Evolutionary conservation across 2,797 vertebrate genomes (phyloP), one percentile per base, ranked within the genome.

Genomic region (Danio jaintianensis): DNA sequence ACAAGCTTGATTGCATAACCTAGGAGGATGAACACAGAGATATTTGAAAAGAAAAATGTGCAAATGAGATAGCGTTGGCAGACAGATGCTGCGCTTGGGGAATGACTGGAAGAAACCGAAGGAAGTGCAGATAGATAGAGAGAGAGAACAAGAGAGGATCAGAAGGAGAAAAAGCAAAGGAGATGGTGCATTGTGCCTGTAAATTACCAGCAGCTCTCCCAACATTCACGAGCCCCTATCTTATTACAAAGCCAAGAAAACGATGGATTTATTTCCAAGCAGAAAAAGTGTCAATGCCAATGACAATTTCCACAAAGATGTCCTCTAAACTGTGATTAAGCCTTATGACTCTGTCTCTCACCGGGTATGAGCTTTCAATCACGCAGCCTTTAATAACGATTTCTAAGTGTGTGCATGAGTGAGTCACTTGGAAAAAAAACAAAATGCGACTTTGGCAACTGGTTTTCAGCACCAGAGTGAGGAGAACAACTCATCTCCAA

Each of bases 351-450:
- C 70, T 61, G 58, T 63, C 82, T 85, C 80, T 84, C 87, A 38
- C 15, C 8, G 42, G 62, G 79, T 84, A 83, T 75, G 86, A 89
- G 87, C 82, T 84, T 88, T 88, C 88, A 89, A 89, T 91, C 85
- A 87, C 76, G 69, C 81, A 78, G 74, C 61, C 83, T 71, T 89
- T 76, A 83, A 85, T 78, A 83, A 88, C 80, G 71, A 83, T 71
- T 81, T 76, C 59, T 75, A 76, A 64, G 72, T 4, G 61, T 22
- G 56, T 53, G 64, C 52, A 77, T 55, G 86, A 75, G 84, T 88
- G 90, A 92, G 86, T 91, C 90, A 91, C 89, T 0, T 50, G 78
- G 83, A 62, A 82, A 82, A 16, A 52, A 15, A 29, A 29, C 29
- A 1, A 29, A 29, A 29, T 3, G 29, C 29, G 63, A 82, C 81